Percentiles rank a stretch among this genome's conserved stretches.
Evolutionary conservation across 2,113 vertebrate genomes (phyloP).

Genomic region (Nansenia antarctica): DNA sequence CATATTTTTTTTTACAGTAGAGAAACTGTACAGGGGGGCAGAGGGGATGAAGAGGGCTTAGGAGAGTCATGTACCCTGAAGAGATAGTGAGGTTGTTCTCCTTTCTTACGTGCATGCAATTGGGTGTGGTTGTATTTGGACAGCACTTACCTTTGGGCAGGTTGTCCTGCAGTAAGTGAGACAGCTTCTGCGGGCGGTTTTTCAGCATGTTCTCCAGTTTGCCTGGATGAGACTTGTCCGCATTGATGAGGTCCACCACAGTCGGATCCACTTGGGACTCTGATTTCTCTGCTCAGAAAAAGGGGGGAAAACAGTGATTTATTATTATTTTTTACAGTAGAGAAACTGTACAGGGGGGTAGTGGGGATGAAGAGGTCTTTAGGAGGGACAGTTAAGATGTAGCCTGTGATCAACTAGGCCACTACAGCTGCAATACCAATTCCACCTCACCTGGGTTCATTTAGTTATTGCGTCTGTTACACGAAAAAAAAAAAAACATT

Average conservation of each 20-base stretch:
- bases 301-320: background rate
- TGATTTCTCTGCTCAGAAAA: conserved; percentile 38
- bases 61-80: too few species aligned
- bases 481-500: too few species aligned
- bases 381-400: too few species aligned
- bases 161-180: conserved; percentile 88
- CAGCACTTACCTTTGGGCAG: conserved; percentile 73
- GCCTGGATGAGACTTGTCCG: background rate
- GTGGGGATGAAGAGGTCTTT: too few species aligned
- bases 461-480: background rate
- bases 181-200: conserved; percentile 76
- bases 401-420: background rate
- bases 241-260: conserved; percentile 5
- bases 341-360: too few species aligned
- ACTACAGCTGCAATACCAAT: background rate
- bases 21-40: too few species aligned
- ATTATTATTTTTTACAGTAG: too few species aligned
- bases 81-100: too few species aligned
- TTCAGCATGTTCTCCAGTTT: conserved; percentile 72
- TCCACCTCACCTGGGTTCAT: background rate
- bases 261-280: conserved; percentile 36
- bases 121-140: background rate
- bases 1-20: too few species aligned
- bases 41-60: too few species aligned
- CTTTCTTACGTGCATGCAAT: too few species aligned